phyloP scores from a whole-genome alignment of 1,140 invertebrate species.

The Phymorhynchus buccinoides region DNA sequence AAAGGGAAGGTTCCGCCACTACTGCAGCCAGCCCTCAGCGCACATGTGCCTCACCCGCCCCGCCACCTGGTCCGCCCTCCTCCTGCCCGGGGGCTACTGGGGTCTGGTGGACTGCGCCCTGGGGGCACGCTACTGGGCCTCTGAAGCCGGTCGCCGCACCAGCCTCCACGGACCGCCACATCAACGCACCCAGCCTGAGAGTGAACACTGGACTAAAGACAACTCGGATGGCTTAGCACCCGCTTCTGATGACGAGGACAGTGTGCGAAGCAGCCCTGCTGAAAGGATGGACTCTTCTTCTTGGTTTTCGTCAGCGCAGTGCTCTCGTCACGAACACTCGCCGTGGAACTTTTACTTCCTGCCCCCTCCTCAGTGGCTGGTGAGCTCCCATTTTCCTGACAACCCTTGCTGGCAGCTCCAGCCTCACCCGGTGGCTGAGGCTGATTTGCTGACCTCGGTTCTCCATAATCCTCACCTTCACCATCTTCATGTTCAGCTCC shows the following conservation, averaged over 20 bases:
- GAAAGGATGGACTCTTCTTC: neutral
- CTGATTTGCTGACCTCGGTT: slow-evolving; percentile 36
- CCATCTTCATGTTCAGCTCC: slow-evolving; percentile 11
- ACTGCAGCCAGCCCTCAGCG: neutral
- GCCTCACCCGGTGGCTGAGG: slow-evolving; percentile 36
- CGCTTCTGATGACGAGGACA: neutral
- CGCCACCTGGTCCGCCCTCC: slow-evolving; percentile 24
- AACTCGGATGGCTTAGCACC: neutral
- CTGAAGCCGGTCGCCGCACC: neutral
- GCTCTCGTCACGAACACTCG: slow-evolving; percentile 32
- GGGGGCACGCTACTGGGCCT: slow-evolving; percentile 14
- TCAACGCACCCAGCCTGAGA: too few species aligned
- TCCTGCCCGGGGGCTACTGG: slow-evolving; percentile 29
- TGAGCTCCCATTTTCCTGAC: slow-evolving; percentile 75
- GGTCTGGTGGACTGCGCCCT: slow-evolving; percentile 37
- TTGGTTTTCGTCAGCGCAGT: neutral
- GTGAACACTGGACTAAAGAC: too few species aligned
- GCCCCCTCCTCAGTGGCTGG: slow-evolving; percentile 73
- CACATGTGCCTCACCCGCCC: neutral
- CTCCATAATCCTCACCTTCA: slow-evolving; percentile 43
- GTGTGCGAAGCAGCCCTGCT: neutral
- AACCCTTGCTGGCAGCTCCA: slow-evolving; percentile 52
- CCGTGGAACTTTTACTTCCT: slow-evolving; percentile 71
- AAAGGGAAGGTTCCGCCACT: slow-evolving; percentile 10
- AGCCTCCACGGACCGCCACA: neutral